Evolutionary conservation across 2,113 vertebrate genomes (phyloP).

Genomic region (Phyllostomus hastatus): DNA sequence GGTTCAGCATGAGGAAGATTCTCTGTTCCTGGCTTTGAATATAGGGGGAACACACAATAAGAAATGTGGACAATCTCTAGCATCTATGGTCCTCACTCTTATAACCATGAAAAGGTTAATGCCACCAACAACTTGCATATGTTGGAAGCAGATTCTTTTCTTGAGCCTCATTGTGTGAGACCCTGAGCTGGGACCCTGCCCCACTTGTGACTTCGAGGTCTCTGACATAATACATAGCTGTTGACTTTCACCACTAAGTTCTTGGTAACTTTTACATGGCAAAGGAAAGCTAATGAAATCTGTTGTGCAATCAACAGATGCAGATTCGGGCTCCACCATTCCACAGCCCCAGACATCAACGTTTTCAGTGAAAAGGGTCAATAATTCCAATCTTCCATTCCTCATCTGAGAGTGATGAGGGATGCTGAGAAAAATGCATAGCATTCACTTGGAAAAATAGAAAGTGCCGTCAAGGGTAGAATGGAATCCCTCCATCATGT

Average conservation of each 20-base stretch:
- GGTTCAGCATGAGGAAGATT: not conserved
- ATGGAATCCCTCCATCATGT: too few relatives aligned
- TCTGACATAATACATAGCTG: not conserved
- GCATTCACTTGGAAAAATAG: accelerated
- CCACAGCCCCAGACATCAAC: accelerated
- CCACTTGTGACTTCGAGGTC: not conserved
- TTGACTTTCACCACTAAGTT: not conserved
- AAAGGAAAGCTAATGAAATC: not conserved
- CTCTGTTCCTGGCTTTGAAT: not conserved
- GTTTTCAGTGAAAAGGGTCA: accelerated
- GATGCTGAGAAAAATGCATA: not conserved
- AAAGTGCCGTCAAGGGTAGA: not conserved
- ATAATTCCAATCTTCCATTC: accelerated
- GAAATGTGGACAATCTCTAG: not conserved
- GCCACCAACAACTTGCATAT: not conserved
- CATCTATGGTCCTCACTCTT: not conserved
- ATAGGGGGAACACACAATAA: too few relatives aligned
- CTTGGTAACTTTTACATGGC: not conserved
- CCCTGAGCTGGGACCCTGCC: not conserved
- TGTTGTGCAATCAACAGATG: not conserved
- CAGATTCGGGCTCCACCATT: not conserved
- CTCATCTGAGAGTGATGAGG: accelerated
- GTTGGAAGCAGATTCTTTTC: not conserved
- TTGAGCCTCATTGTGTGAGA: not conserved
- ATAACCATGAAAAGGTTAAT: not conserved